Evolutionary conservation across 2,113 vertebrate genomes (phyloP), one percentile per base, ranked within the genome.

Genomic region (Morone chrysops): DNA sequence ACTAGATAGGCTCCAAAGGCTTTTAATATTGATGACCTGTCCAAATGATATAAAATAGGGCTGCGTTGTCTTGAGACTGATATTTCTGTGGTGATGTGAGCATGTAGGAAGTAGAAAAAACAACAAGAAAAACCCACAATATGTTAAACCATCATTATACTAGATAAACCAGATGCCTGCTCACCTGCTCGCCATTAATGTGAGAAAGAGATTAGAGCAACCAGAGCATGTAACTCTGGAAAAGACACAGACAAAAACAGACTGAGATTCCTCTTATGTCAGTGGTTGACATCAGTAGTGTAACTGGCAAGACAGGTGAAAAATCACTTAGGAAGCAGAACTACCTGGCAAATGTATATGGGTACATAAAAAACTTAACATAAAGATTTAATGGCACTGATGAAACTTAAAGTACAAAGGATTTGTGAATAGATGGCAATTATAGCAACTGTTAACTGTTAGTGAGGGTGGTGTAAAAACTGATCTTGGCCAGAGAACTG

Each of bases 391-490:
- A 67, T 68, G 43, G 53, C 18, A 51, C 8, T 22, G 18, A 71
- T 70, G 1, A 56, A 70, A 76, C 18, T 62, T 16, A 11, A 62
- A 63, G 75, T 73, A 17, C 38, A 70, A 48, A 75, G 3, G 20
- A 84, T 63, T 31, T 57, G 54, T 69, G 70, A 62, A 56, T 69
- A 68, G 40, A 66, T 61, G 61, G 61, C 18, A 13, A 11, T 78
- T 72, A 72, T 3, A 77, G 60, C 9, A 48, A 41, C 14, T 40
- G 18, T 59, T 50, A 71, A 41, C 31, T 70, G 67, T 40, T 50
- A 47, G 14, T 45, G 5, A 67, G 56, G 45, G 20, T 25, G 36
- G 17, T 66, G 18, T 67, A 74, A 63, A 69, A 56, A 17, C 12
- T 47, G 25, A 57, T 59, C n/a, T 41, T 6, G 17, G 36, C 13